A percentile compares a stretch with the other conserved stretches of the same genome.
phyloP scores from a whole-genome alignment of 2,797 vertebrate species.

The Platyrinchus mystaceus region DNA sequence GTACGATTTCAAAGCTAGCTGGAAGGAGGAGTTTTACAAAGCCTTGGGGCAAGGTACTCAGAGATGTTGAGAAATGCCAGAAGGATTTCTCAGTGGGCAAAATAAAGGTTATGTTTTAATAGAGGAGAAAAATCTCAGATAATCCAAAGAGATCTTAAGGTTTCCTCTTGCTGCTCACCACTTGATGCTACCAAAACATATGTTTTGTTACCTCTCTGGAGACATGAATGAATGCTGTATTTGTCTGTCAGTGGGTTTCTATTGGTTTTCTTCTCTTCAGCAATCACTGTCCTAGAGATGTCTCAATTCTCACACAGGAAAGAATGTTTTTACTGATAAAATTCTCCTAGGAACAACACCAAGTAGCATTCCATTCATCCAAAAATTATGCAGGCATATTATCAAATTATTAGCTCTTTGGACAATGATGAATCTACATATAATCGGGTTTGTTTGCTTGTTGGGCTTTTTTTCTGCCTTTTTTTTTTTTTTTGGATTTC shows the following conservation, averaged over 20 bases:
- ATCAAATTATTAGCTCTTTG: constrained; percentile 26
- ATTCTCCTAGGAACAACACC: constrained; percentile 16
- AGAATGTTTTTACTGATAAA: constrained; percentile 56
- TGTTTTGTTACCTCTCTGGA: constrained; percentile 28
- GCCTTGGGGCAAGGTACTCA: background rate
- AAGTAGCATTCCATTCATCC: background rate
- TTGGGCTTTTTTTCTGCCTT: background rate
- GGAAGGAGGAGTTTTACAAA: constrained; percentile 11
- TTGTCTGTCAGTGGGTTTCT: background rate
- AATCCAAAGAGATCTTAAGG: constrained; percentile 21
- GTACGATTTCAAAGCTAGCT: constrained; percentile 1
- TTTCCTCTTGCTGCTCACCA: background rate
- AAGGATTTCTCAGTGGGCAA: constrained; percentile 26
- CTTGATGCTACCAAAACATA: constrained; percentile 18
- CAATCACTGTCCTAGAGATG: constrained; percentile 16
- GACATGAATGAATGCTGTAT: background rate
- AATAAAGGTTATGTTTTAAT: constrained; percentile 51
- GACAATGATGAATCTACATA: constrained; percentile 6
- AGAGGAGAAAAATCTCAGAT: background rate
- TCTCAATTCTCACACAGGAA: constrained; percentile 49
- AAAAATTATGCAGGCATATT: constrained; percentile 39
- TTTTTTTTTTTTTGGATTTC: background rate
- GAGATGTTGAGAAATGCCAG: constrained; percentile 41
- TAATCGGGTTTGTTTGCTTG: background rate
- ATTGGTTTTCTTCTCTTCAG: background rate